Base-by-base conservation (phyloP, 2,888 invertebrate species). In the Synergus japonicus region DNA sequence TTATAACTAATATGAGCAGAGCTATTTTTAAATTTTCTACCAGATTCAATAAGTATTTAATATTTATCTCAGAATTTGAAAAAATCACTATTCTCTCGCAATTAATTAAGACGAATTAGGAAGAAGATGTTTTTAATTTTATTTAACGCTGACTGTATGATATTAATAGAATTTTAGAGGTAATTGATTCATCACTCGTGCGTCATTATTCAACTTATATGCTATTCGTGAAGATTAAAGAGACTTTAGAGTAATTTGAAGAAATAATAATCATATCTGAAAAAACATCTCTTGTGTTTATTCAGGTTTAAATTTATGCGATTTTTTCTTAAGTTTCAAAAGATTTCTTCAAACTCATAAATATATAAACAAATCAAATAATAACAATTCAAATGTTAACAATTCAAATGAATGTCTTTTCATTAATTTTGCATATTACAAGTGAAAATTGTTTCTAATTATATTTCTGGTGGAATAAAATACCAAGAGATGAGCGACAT, bases 1-100 rank as follows among this genome's bases (percentile, higher is more conserved):
- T 69, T 69, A 37, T 54, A 54, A 73, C 54, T 73, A 73, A 73
- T 69, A 69, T 49, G 41, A 66, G 41, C 8, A 10, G 22, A 13
- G 29, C 69, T 69, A 69, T 46, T 69, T 49, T 66, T 49, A 46
- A 22, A 49, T 46, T 22, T 67, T 44, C 10, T 22, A 18, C 3
- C 18, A 18, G 1, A 5, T 12, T 60, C n/a, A 54, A 54, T 13
- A 54, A 54, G 15, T 15, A 54, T 54, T 54, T 54, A 9, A 44
- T 10, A 10, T 44, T 44, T 7, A 10, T 10, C 44, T 7, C 44
- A 10, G 44, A 1, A 10, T 44, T 44, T 44, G 10, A 44, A 44
- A 44, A 44, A 44, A 2, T 44, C 9, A 44, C 44, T 12, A 15
- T 5, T 54, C 15, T 54, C 49, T 2, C 10, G 4, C 1, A 54